These are phyloP conservation scores for Oryctes rhinoceros DNA, from an alignment of 1,140 invertebrate species.

Conservation along the genomic window DNA sequence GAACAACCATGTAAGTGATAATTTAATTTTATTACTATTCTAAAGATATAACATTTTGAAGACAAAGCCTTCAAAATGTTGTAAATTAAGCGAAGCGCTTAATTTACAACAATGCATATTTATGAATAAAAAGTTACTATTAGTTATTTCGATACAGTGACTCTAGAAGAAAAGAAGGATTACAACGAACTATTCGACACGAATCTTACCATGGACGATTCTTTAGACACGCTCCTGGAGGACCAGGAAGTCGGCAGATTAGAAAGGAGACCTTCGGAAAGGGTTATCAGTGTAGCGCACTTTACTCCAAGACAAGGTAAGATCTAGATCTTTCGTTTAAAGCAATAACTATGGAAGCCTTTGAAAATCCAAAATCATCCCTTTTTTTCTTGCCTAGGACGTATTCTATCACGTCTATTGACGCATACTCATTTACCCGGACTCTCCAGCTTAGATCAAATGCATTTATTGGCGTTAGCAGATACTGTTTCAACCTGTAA, in stretches of 20 bases:
- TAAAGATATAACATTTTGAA: no score
- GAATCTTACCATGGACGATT: constrained; percentile 79
- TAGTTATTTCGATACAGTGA: constrained; percentile 39
- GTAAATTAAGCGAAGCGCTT: no score
- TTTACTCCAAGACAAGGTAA: constrained; percentile 83
- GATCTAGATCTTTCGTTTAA: background rate
- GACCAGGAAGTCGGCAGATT: constrained; percentile 69
- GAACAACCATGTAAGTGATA: constrained; percentile 68
- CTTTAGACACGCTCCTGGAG: constrained; percentile 80
- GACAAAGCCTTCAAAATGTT: no score
- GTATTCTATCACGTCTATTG: constrained; percentile 84
- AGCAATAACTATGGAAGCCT: background rate
- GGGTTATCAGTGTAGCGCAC: constrained; percentile 69
- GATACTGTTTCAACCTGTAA: constrained; percentile 96
- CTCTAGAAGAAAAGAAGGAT: constrained; percentile 66
- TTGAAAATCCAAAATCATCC: background rate
- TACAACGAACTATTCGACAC: constrained; percentile 89
- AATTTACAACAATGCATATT: background rate
- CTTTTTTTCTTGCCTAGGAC: constrained; percentile 61
- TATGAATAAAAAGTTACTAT: background rate
- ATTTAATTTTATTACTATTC: no score
- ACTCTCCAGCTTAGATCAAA: constrained; percentile 96
- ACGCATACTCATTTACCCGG: constrained; percentile 97
- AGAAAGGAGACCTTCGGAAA: constrained; percentile 65
- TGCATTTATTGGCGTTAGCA: constrained; percentile 96